Evolutionary conservation across 2,797 vertebrate genomes (phyloP).

Genomic region (Cyprinella venusta): DNA sequence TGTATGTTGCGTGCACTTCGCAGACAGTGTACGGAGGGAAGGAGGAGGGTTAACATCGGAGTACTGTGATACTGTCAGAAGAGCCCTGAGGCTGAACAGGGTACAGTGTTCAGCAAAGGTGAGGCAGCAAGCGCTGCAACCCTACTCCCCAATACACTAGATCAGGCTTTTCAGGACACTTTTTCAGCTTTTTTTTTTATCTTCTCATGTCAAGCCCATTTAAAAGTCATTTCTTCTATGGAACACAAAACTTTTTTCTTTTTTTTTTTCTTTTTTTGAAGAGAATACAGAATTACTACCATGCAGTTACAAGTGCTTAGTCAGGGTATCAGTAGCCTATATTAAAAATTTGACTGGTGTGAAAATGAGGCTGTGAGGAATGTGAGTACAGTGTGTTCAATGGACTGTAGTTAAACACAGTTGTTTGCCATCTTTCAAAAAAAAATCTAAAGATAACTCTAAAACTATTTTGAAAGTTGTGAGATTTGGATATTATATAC

Average conservation of each 20-base stretch:
- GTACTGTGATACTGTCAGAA: conserved; percentile 36
- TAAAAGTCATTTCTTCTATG: neutral
- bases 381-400: neutral
- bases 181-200: too few relatives aligned
- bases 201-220: neutral
- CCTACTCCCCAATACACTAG: neutral
- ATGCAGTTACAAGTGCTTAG: neutral
- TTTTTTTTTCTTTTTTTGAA: neutral
- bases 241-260: neutral
- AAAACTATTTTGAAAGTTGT: neutral
- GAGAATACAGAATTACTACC: neutral
- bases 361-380: neutral
- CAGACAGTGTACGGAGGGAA: conserved; percentile 1
- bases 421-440: neutral
- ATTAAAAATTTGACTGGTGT: neutral
- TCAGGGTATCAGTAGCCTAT: too few relatives aligned
- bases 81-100: conserved; percentile 37
- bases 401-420: neutral
- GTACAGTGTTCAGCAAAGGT: conserved; percentile 4
- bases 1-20: neutral
- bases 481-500: neutral
- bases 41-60: conserved; percentile 7
- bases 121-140: neutral
- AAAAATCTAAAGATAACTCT: neutral
- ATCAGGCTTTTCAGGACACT: neutral